Conservation (phyloP, 2,113 vertebrate genomes). For the Sphyrna mokarran region DNA sequence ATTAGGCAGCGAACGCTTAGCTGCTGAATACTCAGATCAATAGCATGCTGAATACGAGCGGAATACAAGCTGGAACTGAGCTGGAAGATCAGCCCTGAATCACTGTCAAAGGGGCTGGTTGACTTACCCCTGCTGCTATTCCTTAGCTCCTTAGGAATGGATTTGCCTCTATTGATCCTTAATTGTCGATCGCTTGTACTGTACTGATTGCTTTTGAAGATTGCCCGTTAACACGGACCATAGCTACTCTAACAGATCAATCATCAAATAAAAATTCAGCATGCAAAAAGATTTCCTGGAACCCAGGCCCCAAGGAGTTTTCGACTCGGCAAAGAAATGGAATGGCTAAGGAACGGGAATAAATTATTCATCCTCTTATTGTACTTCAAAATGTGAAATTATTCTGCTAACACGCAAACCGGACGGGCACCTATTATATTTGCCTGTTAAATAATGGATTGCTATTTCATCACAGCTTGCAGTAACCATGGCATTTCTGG, state of each 20-base stretch:
- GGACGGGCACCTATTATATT: neutral
- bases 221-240: neutral
- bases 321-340: neutral
- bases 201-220: neutral
- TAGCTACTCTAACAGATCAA: neutral
- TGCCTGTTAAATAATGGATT: neutral
- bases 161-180: neutral
- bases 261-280: neutral
- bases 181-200: neutral
- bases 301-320: neutral
- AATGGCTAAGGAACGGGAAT: neutral
- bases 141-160: neutral
- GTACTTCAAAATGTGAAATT: constrained; percentile 13
- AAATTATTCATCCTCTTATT: constrained; percentile 7
- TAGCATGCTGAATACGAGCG: neutral
- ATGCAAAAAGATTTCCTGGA: neutral
- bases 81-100: neutral
- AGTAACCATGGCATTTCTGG: neutral
- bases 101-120: neutral
- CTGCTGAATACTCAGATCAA: neutral
- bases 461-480: neutral
- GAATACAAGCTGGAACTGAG: neutral
- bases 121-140: neutral
- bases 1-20: neutral
- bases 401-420: neutral